A percentile compares a stretch with the other conserved stretches of the same genome.
These are phyloP conservation scores for Fopius arisanus DNA, from an alignment of 1,140 invertebrate species.

Conservation along the genomic window DNA sequence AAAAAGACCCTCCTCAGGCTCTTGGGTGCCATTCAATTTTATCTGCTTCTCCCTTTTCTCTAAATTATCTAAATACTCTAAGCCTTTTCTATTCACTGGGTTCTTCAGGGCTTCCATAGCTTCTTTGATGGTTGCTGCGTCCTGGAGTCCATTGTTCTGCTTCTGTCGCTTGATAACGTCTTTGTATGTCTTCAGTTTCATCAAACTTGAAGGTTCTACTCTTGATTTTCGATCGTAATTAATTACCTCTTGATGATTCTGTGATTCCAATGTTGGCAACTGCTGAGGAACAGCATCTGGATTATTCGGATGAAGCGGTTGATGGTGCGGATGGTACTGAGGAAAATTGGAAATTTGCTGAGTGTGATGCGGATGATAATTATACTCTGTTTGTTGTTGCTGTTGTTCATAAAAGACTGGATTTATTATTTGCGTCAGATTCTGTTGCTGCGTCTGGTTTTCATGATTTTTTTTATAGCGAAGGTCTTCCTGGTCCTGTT, in stretches of 20 bases:
- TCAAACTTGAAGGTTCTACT: constrained; percentile 43
- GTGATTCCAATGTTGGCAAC: neutral
- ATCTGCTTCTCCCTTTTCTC: constrained; percentile 23
- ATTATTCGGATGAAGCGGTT: neutral
- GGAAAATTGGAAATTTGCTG: neutral
- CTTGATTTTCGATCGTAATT: neutral
- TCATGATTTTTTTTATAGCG: neutral
- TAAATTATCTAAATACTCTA: constrained; percentile 38
- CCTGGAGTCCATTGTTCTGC: constrained; percentile 55
- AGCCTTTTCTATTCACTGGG: constrained; percentile 19
- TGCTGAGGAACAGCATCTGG: neutral
- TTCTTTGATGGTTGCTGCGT: constrained; percentile 36
- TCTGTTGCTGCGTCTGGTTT: constrained; percentile 1
- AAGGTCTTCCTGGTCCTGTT: neutral
- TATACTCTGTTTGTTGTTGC: neutral
- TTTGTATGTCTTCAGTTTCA: constrained; percentile 46
- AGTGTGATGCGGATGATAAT: neutral
- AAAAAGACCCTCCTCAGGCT: constrained; percentile 24
- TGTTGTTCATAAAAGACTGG: neutral
- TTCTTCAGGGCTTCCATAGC: constrained; percentile 33
- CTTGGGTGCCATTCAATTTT: constrained; percentile 47
- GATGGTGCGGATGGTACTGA: neutral
- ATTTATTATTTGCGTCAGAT: neutral
- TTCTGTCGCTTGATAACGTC: constrained; percentile 40
- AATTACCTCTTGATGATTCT: neutral